Evolutionary conservation across 2,797 vertebrate species (phyloP).

Genomic region (Sebastes ruberrimus): DNA sequence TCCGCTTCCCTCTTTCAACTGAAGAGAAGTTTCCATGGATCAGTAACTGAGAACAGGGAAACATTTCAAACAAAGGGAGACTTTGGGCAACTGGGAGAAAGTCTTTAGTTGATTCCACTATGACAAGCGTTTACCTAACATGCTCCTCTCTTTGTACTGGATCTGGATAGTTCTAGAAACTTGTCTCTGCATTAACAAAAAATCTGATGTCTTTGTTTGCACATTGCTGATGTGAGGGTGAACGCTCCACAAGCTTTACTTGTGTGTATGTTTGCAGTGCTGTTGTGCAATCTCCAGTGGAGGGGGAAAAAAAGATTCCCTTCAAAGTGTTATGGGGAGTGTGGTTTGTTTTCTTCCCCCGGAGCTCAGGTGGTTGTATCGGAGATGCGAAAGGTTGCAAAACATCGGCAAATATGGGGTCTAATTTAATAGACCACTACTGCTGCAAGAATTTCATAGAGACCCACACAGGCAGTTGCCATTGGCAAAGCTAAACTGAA

Average conservation of each 20-base stretch:
- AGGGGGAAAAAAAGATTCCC: neutral
- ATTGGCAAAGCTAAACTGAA: conserved; percentile 66
- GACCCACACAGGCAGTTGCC: conserved; percentile 61
- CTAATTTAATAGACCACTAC: conserved; percentile 55
- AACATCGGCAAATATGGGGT: conserved; percentile 35
- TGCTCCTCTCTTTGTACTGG: neutral
- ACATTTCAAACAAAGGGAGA: conserved; percentile 10
- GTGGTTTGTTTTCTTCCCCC: conserved; percentile 38
- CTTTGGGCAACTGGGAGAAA: neutral
- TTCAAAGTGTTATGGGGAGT: conserved; percentile 32
- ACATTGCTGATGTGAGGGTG: neutral
- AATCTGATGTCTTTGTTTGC: neutral
- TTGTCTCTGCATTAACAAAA: neutral
- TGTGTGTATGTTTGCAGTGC: conserved; percentile 34
- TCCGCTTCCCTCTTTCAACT: conserved; percentile 17
- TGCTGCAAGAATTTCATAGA: conserved; percentile 42
- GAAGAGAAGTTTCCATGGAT: conserved; percentile 38
- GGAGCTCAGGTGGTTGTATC: conserved; percentile 47
- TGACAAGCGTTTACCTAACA: conserved; percentile 2
- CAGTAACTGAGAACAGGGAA: conserved; percentile 39
- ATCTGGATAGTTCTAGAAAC: conserved; percentile 4
- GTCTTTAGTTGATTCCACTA: neutral
- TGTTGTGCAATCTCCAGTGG: conserved; percentile 61
- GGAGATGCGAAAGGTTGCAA: conserved; percentile 44
- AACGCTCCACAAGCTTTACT: conserved; percentile 31